A percentile compares a stretch with the other conserved stretches of the same genome.
Evolutionary conservation across 1,140 invertebrate genomes (phyloP).

Genomic region (Thaumatotibia leucotreta): DNA sequence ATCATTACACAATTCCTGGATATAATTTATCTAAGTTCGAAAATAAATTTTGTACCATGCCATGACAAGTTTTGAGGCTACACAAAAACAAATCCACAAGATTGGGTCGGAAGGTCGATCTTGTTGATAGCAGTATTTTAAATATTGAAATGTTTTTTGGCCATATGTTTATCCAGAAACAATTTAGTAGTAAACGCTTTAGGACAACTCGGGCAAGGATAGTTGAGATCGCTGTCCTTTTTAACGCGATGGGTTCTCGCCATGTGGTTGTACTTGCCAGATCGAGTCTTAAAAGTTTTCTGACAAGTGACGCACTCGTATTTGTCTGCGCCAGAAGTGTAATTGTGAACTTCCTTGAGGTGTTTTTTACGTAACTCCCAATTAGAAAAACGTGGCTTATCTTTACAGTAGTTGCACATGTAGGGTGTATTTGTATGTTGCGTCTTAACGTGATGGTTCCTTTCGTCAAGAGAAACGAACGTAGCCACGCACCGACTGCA

Average conservation of each 20-base stretch:
- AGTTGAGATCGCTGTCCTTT: slow-evolving; percentile 56
- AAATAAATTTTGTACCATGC: neutral
- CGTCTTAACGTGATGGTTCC: slow-evolving; percentile 62
- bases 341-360: slow-evolving; percentile 62
- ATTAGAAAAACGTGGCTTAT: slow-evolving; percentile 61
- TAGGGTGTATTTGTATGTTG: slow-evolving; percentile 62
- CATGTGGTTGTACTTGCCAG: slow-evolving; percentile 68
- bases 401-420: slow-evolving; percentile 59
- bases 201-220: slow-evolving; percentile 53
- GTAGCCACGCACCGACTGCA: slow-evolving; percentile 60
- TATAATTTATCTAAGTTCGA: slow-evolving; percentile 18
- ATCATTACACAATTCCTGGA: slow-evolving; percentile 56
- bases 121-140: slow-evolving; percentile 14
- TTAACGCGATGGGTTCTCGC: slow-evolving; percentile 55
- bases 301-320: slow-evolving; percentile 61
- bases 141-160: slow-evolving; percentile 63
- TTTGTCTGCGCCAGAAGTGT: slow-evolving; percentile 54
- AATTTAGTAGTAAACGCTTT: slow-evolving; percentile 63
- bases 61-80: neutral
- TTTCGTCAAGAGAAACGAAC: slow-evolving; percentile 54
- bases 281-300: slow-evolving; percentile 63
- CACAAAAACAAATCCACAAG: neutral
- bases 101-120: neutral
- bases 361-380: slow-evolving; percentile 63
- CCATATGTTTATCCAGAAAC: slow-evolving; percentile 63